These are phyloP conservation scores for Parauchenoglanis ngamensis DNA, from an alignment of 2,797 vertebrate species.

Conservation along the genomic window DNA sequence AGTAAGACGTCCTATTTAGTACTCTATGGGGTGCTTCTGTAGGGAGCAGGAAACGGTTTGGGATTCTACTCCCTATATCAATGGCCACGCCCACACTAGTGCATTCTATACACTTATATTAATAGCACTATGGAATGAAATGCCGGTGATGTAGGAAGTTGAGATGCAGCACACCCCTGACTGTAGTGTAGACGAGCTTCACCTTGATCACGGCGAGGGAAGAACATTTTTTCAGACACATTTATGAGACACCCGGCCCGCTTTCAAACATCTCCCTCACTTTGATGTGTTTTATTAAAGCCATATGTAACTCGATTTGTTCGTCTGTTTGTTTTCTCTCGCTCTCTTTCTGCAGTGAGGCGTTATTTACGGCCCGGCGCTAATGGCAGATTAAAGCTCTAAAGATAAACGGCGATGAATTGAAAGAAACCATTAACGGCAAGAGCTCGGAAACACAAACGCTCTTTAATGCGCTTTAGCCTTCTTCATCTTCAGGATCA, in stretches of 20 bases:
- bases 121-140: background rate
- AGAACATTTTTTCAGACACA: slow-evolving; percentile 80
- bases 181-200: background rate
- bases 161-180: background rate
- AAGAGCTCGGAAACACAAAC: slow-evolving; percentile 32
- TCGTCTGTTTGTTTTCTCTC: slow-evolving; percentile 67
- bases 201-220: slow-evolving; percentile 77
- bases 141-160: background rate
- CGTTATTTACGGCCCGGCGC: slow-evolving; percentile 74
- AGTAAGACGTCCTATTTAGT: background rate
- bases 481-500: slow-evolving; percentile 20
- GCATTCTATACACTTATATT: background rate
- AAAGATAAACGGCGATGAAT: slow-evolving; percentile 58
- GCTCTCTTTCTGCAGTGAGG: slow-evolving; percentile 15
- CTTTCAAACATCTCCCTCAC: slow-evolving; percentile 69
- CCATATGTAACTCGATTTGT: slow-evolving; percentile 82
- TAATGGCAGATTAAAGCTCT: slow-evolving; percentile 66
- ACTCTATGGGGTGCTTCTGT: background rate
- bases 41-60: background rate
- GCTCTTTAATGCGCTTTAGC: slow-evolving; percentile 20
- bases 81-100: no score
- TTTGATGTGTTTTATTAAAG: slow-evolving; percentile 86
- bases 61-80: background rate
- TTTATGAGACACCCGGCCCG: slow-evolving; percentile 79
- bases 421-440: slow-evolving; percentile 44